Base-by-base conservation (phyloP, 2,113 vertebrate genomes). In the Pterocles orientalis region DNA sequence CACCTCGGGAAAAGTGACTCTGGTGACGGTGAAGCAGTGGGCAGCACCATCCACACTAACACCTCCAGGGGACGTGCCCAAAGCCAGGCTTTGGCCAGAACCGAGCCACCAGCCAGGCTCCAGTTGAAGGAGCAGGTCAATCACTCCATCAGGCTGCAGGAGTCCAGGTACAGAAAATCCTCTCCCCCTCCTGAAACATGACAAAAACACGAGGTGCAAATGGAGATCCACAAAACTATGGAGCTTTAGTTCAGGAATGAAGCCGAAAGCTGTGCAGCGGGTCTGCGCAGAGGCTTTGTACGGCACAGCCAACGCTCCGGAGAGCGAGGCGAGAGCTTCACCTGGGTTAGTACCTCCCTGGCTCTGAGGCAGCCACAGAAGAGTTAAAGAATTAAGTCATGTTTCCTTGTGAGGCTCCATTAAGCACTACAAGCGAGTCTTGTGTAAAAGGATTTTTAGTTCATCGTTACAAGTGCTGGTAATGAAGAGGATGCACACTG, bases 371-470 rank as follows among this genome's bases (percentile, higher is more conserved):
- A 56, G 88, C 23, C 79, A 48, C 4, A 50, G 65, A 93, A 83
- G 95, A 92, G 95, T 97, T 97, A 96, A 97, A 65, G 77, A 95
- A 87, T 90, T 85, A 94, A 88, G 84, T 82, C 83, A 47, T 54
- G 80, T 57, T 95, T 85, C 83, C 86, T 83, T 33, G 78, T 58
- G 47, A 62, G 68, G 97, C 96, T 93, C 97, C 97, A 97, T 97
- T 97, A 98, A 91, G 97, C 93, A 97, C 86, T 68, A 97, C 94
- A 97, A 96, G 96, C 10, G 13, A 90, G 86, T 68, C 78, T 73
- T 31, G 28, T 97, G 96, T 97, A 97, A 95, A 88, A 97, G 86
- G 96, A 88, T 96, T 97, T 97, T 94, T 88, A 97, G 97, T 96
- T 96, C 97, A 94, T 96, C 41, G 29, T 93, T 97, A 96, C 97